phyloP scores from a whole-genome alignment of 2,797 vertebrate species.

The Micromesistius poutassou region DNA sequence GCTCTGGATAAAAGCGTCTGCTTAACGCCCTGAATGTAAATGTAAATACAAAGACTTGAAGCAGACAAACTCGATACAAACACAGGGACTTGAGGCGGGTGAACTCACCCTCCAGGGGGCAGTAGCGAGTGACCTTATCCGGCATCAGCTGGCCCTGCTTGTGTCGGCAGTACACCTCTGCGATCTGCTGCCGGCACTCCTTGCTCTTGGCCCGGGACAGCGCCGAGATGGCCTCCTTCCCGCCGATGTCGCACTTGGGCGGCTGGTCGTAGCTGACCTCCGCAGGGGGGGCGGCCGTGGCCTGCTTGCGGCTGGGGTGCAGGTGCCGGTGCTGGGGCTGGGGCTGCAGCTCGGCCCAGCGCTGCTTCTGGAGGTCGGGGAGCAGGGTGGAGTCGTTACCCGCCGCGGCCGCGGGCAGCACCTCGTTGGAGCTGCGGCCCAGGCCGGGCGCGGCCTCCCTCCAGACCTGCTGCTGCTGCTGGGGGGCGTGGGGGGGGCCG shows the following conservation, averaged over 20 bases:
- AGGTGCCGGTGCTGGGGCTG: conserved; percentile 64
- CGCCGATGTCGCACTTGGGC: conserved; percentile 88
- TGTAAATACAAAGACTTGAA: too few species aligned
- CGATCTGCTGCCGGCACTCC: conserved; percentile 90
- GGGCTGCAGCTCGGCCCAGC: conserved; percentile 44
- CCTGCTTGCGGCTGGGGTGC: conserved; percentile 63
- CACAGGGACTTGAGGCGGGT: conserved; percentile 27
- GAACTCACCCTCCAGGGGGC: conserved; percentile 80
- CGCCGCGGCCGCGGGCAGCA: conserved; percentile 55
- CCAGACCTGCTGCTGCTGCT: conserved; percentile 77
- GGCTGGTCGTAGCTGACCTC: conserved; percentile 82
- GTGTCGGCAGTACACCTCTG: conserved; percentile 89
- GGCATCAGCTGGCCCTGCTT: conserved; percentile 91
- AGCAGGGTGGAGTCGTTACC: conserved; percentile 51
- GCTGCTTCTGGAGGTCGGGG: conserved; percentile 51
- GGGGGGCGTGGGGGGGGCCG: conserved; percentile 61
- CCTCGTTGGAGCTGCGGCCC: conserved; percentile 79
- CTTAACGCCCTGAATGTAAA: too few species aligned
- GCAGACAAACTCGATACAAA: too few species aligned
- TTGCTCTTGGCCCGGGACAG: conserved; percentile 87
- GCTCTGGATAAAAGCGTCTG: too few species aligned
- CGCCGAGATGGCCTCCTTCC: conserved; percentile 94
- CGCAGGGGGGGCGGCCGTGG: conserved; percentile 58
- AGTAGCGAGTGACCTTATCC: conserved; percentile 87
- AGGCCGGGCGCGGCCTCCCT: conserved; percentile 67